A percentile compares a stretch with the other conserved stretches of the same genome.
Evolutionary conservation across 2,113 vertebrate genomes (phyloP).

Genomic region (Melanostigma gelatinosum): DNA sequence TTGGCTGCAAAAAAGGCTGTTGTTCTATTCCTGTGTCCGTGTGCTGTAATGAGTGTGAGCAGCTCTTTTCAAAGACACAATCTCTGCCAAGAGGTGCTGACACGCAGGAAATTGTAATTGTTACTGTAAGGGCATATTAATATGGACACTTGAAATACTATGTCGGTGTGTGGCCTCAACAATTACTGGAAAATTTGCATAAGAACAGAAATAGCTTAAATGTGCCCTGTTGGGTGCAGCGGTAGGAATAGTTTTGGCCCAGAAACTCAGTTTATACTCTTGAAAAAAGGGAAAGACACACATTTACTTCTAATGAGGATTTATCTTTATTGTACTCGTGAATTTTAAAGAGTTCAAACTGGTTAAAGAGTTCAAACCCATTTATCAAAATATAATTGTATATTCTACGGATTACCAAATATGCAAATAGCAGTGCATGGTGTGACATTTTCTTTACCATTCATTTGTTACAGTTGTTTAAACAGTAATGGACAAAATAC

Average conservation of each 20-base stretch:
- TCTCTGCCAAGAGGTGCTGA: conserved; percentile 75
- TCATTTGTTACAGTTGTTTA: conserved; percentile 53
- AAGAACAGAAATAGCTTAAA: conserved; percentile 74
- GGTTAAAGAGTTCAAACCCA: conserved; percentile 9
- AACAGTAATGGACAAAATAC: conserved; percentile 37
- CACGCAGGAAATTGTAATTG: conserved; percentile 73
- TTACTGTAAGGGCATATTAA: conserved; percentile 75
- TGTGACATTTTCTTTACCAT: conserved; percentile 49
- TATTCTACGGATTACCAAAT: conserved; percentile 44
- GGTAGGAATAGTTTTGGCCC: conserved; percentile 72
- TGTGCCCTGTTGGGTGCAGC: conserved; percentile 59
- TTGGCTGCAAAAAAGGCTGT: conserved; percentile 42
- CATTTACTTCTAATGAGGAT: conserved; percentile 34
- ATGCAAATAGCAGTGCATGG: conserved; percentile 29
- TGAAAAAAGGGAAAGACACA: conserved; percentile 35
- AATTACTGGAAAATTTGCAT: conserved; percentile 79
- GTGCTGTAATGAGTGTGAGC: conserved; percentile 56
- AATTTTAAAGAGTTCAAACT: conserved; percentile 35
- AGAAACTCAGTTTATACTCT: conserved; percentile 49
- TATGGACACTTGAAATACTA: conserved; percentile 74
- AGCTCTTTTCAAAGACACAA: conserved; percentile 65
- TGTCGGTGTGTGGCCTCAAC: conserved; percentile 69
- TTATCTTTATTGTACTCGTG: conserved; percentile 13
- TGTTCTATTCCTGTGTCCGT: conserved; percentile 53
- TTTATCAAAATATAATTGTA: conserved; percentile 42